These are phyloP conservation scores for Homarus americanus DNA, from an alignment of 1,140 invertebrate genomes.

Conservation along the genomic window DNA sequence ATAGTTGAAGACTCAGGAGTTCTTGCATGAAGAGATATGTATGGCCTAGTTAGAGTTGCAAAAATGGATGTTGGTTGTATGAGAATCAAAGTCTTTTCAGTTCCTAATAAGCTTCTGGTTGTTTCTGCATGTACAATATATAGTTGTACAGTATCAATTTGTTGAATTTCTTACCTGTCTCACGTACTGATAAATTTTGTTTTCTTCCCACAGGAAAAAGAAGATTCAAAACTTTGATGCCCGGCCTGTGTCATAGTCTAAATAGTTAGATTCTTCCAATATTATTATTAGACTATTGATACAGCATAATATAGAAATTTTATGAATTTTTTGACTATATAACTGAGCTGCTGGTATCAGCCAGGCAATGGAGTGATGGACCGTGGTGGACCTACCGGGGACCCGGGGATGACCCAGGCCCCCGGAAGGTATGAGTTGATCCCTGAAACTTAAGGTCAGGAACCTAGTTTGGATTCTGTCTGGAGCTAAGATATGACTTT, in stretches of 20 bases:
- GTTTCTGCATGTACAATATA: too few species aligned
- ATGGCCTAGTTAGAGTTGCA: too few species aligned
- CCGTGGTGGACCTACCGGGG: not conserved
- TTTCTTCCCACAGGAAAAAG: slow-evolving; percentile 57
- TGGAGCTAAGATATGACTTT: not conserved
- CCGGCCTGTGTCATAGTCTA: slow-evolving; percentile 67
- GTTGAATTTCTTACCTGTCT: not conserved
- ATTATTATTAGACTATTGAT: slow-evolving; percentile 25
- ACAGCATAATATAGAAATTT: not conserved
- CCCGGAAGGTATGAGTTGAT: not conserved
- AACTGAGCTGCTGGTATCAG: not conserved
- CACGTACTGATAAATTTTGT: not conserved
- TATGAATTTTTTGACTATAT: not conserved
- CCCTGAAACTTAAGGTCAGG: not conserved
- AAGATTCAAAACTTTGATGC: slow-evolving; percentile 70
- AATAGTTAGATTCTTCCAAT: slow-evolving; percentile 41
- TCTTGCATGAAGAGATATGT: too few species aligned
- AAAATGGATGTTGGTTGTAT: too few species aligned
- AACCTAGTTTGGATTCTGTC: not conserved
- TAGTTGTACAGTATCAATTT: not conserved
- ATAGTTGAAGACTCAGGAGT: too few species aligned
- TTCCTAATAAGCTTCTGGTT: too few species aligned
- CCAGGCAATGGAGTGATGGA: not conserved
- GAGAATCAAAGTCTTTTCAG: too few species aligned
- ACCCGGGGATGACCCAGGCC: not conserved